These are phyloP conservation scores for Nomada ruficornis DNA, from an alignment of 2,888 invertebrate genomes.

Conservation along the genomic window DNA sequence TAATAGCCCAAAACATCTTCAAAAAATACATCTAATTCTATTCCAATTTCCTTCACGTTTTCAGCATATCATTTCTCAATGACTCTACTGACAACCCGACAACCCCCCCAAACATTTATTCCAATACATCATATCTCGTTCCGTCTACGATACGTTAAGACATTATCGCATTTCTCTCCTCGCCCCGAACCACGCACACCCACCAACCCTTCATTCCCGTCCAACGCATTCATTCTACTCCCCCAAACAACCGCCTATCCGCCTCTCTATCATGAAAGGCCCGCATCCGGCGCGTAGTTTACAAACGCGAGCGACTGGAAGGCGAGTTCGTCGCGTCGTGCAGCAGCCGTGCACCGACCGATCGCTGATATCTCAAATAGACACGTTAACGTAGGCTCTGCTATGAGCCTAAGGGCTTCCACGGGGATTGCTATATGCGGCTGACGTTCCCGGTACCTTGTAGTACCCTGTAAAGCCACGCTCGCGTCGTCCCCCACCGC, in stretches of 20 bases:
- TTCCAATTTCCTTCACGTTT: too few relatives aligned
- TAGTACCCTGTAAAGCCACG: constrained; percentile 66
- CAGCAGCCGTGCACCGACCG: constrained; percentile 72
- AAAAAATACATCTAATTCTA: too few relatives aligned
- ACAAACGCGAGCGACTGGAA: constrained; percentile 50
- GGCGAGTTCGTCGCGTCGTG: constrained; percentile 70
- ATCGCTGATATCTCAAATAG: constrained; percentile 82
- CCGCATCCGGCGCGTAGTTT: constrained; percentile 19
- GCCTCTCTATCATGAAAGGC: background rate
- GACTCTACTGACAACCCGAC: too few relatives aligned
- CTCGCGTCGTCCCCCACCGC: constrained; percentile 47
- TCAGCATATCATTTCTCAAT: too few relatives aligned
- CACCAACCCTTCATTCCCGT: background rate
- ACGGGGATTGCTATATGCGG: constrained; percentile 62
- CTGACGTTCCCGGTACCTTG: constrained; percentile 67
- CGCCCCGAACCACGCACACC: background rate
- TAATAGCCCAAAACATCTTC: too few relatives aligned
- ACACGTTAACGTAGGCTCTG: constrained; percentile 78
- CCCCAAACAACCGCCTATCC: background rate
- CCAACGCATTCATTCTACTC: background rate
- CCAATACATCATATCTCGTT: too few relatives aligned
- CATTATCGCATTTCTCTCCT: too few relatives aligned
- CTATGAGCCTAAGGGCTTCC: constrained; percentile 73
- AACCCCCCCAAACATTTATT: too few relatives aligned
- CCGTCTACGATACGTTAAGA: too few relatives aligned